These are phyloP conservation scores for Orchesella cincta DNA, from an alignment of 1,140 invertebrate species.

Conservation along the genomic window DNA sequence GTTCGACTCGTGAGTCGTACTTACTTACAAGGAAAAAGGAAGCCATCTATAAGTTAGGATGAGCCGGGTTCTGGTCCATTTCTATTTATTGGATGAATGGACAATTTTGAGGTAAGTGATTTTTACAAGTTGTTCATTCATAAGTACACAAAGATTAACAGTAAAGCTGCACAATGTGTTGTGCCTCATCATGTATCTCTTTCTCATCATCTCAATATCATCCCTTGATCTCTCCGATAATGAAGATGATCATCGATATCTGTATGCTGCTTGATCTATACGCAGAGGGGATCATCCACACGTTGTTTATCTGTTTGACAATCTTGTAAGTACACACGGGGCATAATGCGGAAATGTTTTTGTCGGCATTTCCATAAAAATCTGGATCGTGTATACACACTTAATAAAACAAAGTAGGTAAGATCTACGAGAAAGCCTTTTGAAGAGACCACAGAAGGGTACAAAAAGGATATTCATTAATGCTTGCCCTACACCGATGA, in stretches of 20 bases:
- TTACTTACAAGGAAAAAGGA: no score
- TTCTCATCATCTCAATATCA: no score
- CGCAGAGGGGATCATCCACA: neutral
- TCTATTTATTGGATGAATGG: no score
- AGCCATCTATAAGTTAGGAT: no score
- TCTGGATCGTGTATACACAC: slow-evolving; percentile 18
- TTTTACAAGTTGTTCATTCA: no score
- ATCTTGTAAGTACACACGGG: neutral
- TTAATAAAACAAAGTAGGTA: slow-evolving; percentile 22
- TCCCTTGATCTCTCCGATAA: neutral
- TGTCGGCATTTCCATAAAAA: slow-evolving; percentile 20
- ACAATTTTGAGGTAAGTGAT: no score
- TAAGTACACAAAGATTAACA: no score
- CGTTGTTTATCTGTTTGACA: slow-evolving; percentile 22
- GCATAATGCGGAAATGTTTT: neutral
- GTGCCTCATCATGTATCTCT: neutral
- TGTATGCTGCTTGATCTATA: neutral
- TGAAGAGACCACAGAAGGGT: neutral
- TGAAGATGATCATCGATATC: neutral
- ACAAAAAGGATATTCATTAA: neutral
- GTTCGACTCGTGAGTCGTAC: no score
- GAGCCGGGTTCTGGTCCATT: no score
- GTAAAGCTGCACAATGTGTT: neutral
- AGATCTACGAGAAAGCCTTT: neutral
- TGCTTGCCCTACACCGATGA: slow-evolving; percentile 10